Conservation (phyloP, 1,140 invertebrate genomes). For the Cryptotermes secundus region DNA sequence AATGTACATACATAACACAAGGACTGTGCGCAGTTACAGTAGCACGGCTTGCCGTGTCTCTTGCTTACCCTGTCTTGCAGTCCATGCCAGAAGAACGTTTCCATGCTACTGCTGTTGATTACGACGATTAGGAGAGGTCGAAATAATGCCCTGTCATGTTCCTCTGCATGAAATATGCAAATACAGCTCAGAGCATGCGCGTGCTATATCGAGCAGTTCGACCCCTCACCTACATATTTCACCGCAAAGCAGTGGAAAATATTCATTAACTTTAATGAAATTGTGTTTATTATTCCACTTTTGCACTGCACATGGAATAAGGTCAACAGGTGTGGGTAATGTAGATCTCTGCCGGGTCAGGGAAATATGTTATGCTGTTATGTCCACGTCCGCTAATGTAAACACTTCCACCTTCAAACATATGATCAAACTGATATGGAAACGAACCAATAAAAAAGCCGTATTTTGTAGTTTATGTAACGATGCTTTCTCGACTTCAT, state of each 20-base stretch:
- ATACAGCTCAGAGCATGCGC: not conserved
- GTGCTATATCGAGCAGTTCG: not conserved
- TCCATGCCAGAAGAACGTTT: not conserved
- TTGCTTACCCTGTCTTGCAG: not conserved
- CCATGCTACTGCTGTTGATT: not conserved
- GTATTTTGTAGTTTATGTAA: too few relatives aligned
- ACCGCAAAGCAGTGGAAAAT: not conserved
- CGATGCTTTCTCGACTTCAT: too few relatives aligned
- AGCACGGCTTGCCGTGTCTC: not conserved
- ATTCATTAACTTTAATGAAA: not conserved
- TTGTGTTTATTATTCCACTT: not conserved
- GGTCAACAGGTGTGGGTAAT: not conserved
- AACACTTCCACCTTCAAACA: too few relatives aligned
- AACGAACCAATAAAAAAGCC: too few relatives aligned
- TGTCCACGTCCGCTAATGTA: not conserved
- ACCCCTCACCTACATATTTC: not conserved
- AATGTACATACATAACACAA: too few relatives aligned
- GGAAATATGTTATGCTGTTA: not conserved
- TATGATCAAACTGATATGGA: too few relatives aligned
- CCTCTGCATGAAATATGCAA: not conserved
- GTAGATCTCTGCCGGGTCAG: not conserved
- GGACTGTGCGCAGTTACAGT: not conserved
- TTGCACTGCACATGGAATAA: not conserved
- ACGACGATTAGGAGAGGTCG: too few relatives aligned
- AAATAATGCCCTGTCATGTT: conserved; percentile 3